Evolutionary conservation across 2,888 invertebrate species (phyloP).

Genomic region (Cartodere bifasciata): DNA sequence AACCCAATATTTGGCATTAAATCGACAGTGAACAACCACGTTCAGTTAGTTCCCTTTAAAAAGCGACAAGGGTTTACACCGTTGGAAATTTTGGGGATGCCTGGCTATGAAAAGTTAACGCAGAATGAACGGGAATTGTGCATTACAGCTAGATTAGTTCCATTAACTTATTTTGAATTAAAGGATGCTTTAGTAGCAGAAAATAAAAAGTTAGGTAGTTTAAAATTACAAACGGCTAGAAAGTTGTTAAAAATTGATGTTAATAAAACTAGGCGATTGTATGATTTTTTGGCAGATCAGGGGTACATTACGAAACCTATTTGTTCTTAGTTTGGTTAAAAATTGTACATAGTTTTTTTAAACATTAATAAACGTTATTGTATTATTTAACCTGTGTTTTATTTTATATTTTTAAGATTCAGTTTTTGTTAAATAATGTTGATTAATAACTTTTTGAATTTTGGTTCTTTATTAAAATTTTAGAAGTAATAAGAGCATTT

Average conservation of each 20-base stretch:
- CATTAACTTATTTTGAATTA: constrained; percentile 66
- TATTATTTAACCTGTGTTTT: too few relatives aligned
- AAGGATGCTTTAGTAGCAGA: constrained; percentile 62
- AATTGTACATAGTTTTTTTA: too few relatives aligned
- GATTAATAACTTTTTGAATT: too few relatives aligned
- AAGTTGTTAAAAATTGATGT: constrained; percentile 84
- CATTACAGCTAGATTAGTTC: constrained; percentile 59
- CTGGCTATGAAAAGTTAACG: constrained; percentile 62
- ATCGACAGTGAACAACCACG: too few relatives aligned
- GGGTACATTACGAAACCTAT: constrained; percentile 52
- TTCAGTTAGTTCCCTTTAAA: constrained; percentile 23
- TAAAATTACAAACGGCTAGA: constrained; percentile 72
- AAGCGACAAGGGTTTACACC: constrained; percentile 39
- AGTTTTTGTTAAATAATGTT: too few relatives aligned
- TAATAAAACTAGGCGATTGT: constrained; percentile 80
- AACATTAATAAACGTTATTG: too few relatives aligned
- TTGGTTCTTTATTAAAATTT: too few relatives aligned
- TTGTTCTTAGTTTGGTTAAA: too few relatives aligned
- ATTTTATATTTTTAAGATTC: too few relatives aligned
- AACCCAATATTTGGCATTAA: too few relatives aligned
- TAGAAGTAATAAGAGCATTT: too few relatives aligned
- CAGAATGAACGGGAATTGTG: constrained; percentile 64
- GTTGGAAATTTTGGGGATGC: constrained; percentile 57
- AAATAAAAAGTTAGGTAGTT: constrained; percentile 58
- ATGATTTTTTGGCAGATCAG: constrained; percentile 60